These are phyloP conservation scores for Agonopterix subpropinquella DNA, from an alignment of 2,888 invertebrate genomes.

Conservation along the genomic window DNA sequence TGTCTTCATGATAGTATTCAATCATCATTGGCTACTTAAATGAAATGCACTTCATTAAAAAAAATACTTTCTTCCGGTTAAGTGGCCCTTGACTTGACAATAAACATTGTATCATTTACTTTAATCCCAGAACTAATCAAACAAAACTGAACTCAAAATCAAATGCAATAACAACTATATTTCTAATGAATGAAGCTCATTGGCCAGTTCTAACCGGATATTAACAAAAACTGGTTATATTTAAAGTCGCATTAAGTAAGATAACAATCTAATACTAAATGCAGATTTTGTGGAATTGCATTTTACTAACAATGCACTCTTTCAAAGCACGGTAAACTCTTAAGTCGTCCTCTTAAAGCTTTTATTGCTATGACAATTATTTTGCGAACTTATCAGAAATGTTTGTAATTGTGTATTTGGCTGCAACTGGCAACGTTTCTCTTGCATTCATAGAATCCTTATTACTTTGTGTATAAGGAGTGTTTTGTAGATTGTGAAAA, in stretches of 20 bases:
- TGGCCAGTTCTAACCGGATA: constrained; percentile 33
- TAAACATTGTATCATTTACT: constrained; percentile 39
- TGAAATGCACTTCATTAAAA: constrained; percentile 16
- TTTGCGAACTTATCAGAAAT: neutral
- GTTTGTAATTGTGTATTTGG: neutral
- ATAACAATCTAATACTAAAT: constrained; percentile 65
- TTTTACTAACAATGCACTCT: constrained; percentile 24
- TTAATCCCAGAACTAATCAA: neutral
- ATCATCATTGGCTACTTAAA: neutral
- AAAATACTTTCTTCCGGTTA: constrained; percentile 22
- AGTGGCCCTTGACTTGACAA: constrained; percentile 37
- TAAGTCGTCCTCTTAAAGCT: neutral
- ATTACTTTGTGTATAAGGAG: neutral
- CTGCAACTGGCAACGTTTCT: neutral
- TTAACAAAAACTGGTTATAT: constrained; percentile 38
- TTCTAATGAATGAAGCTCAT: constrained; percentile 2
- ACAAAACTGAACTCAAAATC: no score
- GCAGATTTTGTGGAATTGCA: constrained; percentile 49
- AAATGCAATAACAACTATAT: no score
- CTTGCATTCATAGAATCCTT: neutral
- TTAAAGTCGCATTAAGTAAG: constrained; percentile 44
- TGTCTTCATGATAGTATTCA: neutral
- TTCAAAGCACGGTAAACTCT: neutral
- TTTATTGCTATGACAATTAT: neutral
- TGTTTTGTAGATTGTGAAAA: neutral